Evolutionary conservation across 2,888 invertebrate species (phyloP), one percentile per base, ranked within the genome.

Genomic region (Formica aserva): DNA sequence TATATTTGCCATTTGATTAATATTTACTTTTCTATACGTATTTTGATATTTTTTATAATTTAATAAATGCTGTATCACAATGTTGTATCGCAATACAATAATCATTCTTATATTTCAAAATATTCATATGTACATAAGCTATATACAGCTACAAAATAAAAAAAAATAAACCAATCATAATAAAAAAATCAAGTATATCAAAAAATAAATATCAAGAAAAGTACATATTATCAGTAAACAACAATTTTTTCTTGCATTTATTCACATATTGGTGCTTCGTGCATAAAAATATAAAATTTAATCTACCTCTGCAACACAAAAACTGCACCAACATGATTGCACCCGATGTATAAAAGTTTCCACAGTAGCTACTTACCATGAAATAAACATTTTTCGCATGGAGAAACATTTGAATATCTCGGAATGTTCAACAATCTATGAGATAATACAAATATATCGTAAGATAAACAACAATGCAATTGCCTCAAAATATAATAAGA

Each of bases 281-380:
- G 48, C 18, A 26, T 35, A 52, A 65, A 63, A 48, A 63, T 48
- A 32, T 18, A 63, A 63, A 75, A 45, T 22, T 76, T 52, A 52
- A 65, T 76, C 48, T 65, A 65, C 0, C 35, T 32, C 11, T 32
- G 15, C 35, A 18, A 5, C 29, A 15, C 29, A 6, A 4, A 63
- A 15, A 32, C 3, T 18, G 18, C 18, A 15, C 8, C 32, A 62
- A 29, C 13, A n/a, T 74, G 45, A 72, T 57, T 63, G 6, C 22
- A 22, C 15, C 15, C 5, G 9, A 32, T 35, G 8, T 5, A 45
- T 62, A 62, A 75, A 62, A 75, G 45, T 63, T 75, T 48, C 22
- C 48, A n/a, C 45, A 22, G 0, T 18, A 32, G 18, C 62, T 75
- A 45, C 22, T 75, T 75, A 41, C 5, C n/a, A 62, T 29, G 1